Conservation (phyloP, 2,113 vertebrate species). For the Syrrhaptes paradoxus region DNA sequence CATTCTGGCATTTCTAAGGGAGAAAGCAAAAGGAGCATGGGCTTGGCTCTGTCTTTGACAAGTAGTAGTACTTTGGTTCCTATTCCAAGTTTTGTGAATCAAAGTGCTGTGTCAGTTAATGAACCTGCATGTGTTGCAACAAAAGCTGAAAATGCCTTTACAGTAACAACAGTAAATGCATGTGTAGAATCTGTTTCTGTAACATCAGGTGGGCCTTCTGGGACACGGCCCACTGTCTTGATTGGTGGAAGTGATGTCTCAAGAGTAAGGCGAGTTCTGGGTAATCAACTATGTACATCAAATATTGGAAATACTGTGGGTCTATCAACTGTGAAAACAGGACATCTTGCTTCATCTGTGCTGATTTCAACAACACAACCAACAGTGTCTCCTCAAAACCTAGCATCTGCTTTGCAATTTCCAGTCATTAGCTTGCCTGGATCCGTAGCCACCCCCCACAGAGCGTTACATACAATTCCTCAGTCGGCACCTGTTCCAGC, state of each 20-base stretch:
- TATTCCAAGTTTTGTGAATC: constrained; percentile 58
- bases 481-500: constrained; percentile 52
- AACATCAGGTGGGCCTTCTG: constrained; percentile 44
- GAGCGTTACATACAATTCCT: constrained; percentile 60
- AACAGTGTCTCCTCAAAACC: constrained; percentile 62
- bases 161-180: constrained; percentile 51
- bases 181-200: constrained; percentile 61
- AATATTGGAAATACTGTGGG: constrained; percentile 74
- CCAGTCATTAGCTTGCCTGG: constrained; percentile 74
- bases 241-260: constrained; percentile 67
- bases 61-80: constrained; percentile 48
- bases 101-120: constrained; percentile 47
- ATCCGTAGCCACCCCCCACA: constrained; percentile 36
- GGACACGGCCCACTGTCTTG: constrained; percentile 49
- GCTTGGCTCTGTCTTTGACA: constrained; percentile 38
- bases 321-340: constrained; percentile 85
- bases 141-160: constrained; percentile 60
- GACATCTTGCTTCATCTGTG: constrained; percentile 85
- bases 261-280: constrained; percentile 64
- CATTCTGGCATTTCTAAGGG: constrained; percentile 74
- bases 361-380: constrained; percentile 81
- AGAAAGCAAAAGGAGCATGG: constrained; percentile 62
- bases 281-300: constrained; percentile 63
- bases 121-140: constrained; percentile 53
- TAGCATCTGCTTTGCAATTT: constrained; percentile 73